A percentile compares a stretch with the other conserved stretches of the same genome.
phyloP scores from a whole-genome alignment of 2,888 invertebrate species.

The Synanthedon andrenaeformis region DNA sequence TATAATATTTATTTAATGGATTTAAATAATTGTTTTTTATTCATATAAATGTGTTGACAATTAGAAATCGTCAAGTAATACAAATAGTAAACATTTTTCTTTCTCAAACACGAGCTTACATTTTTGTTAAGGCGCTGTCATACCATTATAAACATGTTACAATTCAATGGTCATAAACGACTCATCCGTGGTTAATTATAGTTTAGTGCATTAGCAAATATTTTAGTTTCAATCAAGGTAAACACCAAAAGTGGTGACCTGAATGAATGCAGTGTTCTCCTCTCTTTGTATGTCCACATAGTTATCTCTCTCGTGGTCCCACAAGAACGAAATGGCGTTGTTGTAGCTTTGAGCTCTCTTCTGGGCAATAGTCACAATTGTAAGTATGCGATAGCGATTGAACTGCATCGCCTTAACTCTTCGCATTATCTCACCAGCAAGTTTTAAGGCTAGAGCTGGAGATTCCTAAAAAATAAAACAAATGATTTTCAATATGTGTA shows the following conservation, averaged over 20 bases:
- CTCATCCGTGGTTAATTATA: no score
- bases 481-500: not conserved
- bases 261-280: slow-evolving; percentile 32
- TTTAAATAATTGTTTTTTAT: no score
- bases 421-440: slow-evolving; percentile 37
- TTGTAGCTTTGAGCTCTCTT: slow-evolving; percentile 48
- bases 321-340: slow-evolving; percentile 47
- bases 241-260: slow-evolving; percentile 46
- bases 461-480: slow-evolving; percentile 13
- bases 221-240: slow-evolving; percentile 30
- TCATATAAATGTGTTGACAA: no score
- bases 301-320: slow-evolving; percentile 45
- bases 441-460: slow-evolving; percentile 29
- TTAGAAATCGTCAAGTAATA: no score
- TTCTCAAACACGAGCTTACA: no score
- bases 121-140: no score
- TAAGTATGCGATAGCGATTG: slow-evolving; percentile 42
- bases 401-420: slow-evolving; percentile 31
- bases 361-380: slow-evolving; percentile 43
- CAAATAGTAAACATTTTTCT: no score
- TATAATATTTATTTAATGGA: no score
- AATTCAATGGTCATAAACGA: no score
- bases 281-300: slow-evolving; percentile 33
- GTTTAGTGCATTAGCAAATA: no score
- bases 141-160: no score